Evolutionary conservation across 2,888 invertebrate genomes (phyloP).

Genomic region (Rosalia funebris): DNA sequence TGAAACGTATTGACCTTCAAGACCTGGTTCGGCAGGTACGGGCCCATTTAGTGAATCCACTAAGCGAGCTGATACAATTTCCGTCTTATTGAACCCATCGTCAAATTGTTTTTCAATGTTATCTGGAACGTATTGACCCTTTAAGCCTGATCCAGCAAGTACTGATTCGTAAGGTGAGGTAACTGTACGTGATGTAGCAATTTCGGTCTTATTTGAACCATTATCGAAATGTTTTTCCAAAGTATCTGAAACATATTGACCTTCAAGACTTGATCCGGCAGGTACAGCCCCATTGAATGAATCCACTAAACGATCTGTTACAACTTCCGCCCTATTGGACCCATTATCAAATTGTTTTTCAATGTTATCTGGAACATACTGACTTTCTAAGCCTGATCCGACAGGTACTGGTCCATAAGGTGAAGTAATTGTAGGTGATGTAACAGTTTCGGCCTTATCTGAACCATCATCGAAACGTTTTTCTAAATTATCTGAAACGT

Average conservation of each 20-base stretch:
- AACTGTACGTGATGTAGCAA: conserved; percentile 5
- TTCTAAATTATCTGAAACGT: too few relatives aligned
- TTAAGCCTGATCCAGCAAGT: conserved; percentile 27
- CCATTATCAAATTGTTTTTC: conserved; percentile 54
- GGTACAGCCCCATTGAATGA: conserved; percentile 46
- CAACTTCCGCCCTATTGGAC: conserved; percentile 49
- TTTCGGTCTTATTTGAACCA: neutral
- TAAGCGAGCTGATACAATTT: neutral
- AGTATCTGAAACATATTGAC: neutral
- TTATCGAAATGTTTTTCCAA: neutral
- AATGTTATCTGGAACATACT: conserved; percentile 49
- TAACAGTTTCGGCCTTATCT: too few relatives aligned
- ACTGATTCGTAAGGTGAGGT: conserved; percentile 8
- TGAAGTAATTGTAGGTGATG: too few relatives aligned
- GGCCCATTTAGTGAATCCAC: neutral
- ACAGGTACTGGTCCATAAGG: too few relatives aligned
- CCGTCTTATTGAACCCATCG: neutral
- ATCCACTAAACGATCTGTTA: conserved; percentile 38
- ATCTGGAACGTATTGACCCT: neutral
- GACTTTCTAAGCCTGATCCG: conserved; percentile 51
- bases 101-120: neutral
- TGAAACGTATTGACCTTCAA: neutral
- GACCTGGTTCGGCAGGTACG: neutral
- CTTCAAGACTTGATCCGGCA: conserved; percentile 32
- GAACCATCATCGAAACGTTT: too few relatives aligned